Base-by-base conservation (phyloP, 1,140 invertebrate species). In the Heliconius melpomene region DNA sequence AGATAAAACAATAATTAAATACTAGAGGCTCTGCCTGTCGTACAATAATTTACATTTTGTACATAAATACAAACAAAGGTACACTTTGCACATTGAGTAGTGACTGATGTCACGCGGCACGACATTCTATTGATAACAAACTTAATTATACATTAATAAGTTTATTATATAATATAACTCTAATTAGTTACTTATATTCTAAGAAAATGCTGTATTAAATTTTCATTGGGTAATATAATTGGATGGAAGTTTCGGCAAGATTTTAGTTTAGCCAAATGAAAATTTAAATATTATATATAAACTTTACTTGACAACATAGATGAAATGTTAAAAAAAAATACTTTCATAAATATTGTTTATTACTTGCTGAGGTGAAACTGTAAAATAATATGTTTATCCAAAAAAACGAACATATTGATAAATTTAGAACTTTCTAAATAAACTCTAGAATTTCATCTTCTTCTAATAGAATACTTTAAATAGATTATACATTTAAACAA, bases 21-120 rank as follows among this genome's bases (percentile, higher is more conserved):
- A 76, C 75, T 76, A 75, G 72, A 70, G 79, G 74, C 78, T 75
- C 73, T 75, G 78, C 60, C 79, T 72, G 26, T 60, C 60, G 79
- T 73, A 80, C 79, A 80, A 77, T 80, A 80, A 57, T 75, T 80
- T 74, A 80, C 52, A 77, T 66, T 80, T 77, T 77, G 75, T 77
- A 77, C 79, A 80, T 77, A 80, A 72, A 80, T 77, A 80, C 70
- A 76, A 57, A 75, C 66, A 70, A 40, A 76, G 54, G 78, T 79
- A 79, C 78, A 72, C 60, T 71, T 36, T 38, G n/a, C 66, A 74
- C 36, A 74, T 74, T 79, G 72, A 74, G 72, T 57, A 79, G 29
- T 73, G 72, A 79, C 57, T 8, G 66, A 74, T n/a, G 78, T 73
- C 73, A 74, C 38, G 57, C 78, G 66, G 18, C 70, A 66, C n/a